Evolutionary conservation across 2,113 vertebrate genomes (phyloP), one percentile per base, ranked within the genome.

Genomic region (Hystrix cristata): DNA sequence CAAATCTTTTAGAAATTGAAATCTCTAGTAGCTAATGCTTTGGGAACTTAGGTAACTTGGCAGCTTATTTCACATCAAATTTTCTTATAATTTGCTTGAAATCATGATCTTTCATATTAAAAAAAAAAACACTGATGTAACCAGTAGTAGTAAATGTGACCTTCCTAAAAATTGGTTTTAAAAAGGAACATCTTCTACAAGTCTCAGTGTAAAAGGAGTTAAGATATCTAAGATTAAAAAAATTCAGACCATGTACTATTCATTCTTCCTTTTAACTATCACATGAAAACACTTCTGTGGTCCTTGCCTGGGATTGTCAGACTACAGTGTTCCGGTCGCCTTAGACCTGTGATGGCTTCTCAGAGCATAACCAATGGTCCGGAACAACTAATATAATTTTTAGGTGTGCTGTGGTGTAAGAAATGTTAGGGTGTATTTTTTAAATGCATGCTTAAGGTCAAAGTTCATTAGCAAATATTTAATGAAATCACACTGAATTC

Each of bases 141-240:
- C 51, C 53, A 62, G 62, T 12, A 87, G 57, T 38, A 29, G 38
- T 67, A 43, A 91, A 80, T 55, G 64, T 48, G 71, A 79, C 59
- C 93, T 84, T 16, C 48, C 34, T 96, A 46, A 84, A 95, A 80
- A 57, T 46, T 55, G 34, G 88, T 53, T 87, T 43, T 38, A 38
- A 38, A 38, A 38, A 38, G 38, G 38, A 38, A 38, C 38, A 38
- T 38, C 38, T 38, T 38, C 38, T 38, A 38, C 38, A 38, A 38
- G 38, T 38, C 38, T 38, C 38, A 38, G 38, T 38, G 38, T 38
- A 38, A 38, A 38, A 38, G 38, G 38, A 38, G 38, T 38, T 38
- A 2, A 38, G 38, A 38, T 38, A 38, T 38, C 38, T 38, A 38
- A 38, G 38, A 38, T 38, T 38, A 38, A 38, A 38, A 38, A 38